Base-by-base conservation (phyloP, 1,140 invertebrate species). In the Subanguina moxae region DNA sequence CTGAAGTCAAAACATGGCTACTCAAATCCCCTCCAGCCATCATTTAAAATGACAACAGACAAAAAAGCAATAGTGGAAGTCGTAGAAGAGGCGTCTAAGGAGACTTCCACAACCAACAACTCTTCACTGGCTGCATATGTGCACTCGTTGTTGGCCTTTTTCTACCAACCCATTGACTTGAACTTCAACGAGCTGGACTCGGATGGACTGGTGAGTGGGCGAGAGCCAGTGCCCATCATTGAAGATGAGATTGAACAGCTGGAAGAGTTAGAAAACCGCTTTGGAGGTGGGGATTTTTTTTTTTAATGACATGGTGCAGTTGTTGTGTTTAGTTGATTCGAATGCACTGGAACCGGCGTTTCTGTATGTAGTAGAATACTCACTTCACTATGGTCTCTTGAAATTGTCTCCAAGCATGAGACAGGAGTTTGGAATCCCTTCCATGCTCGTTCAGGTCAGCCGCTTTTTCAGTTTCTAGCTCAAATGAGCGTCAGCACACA, bases 311-410 rank as follows among this genome's bases (percentile, higher is more conserved):
- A 9, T 17, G 30, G 8, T 65, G 45, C 19, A 19, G n/a, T 21
- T 19, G n/a, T 62, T 62, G 42, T 42, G 9, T 52, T 52, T 15
- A 52, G 48, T 52, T 5, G 48, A 52, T 52, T 19, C n/a, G 1
- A 52, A 52, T 52, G 23, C 48, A 7, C 48, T 15, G 8, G 48
- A 52, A 21, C 48, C 48, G 15, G 48, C 48, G 38, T 70, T 70
- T 52, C 1, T 45, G 68, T 97, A 96, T 82, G 95, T 97, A 43
- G 90, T 97, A 3, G 95, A 98, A 83, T 98, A 97, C 86, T 92
- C 94, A 1, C 84, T 97, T 68, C 93, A 97, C 83, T 96, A 97
- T 84, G 94, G 95, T 0, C 93, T 96, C 82, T 85, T 99, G 43
- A 87, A 94, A 1, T 84, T 99, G 17, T 91, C 91, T 13, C 89